Base-by-base conservation (phyloP, 1,140 invertebrate genomes). In the Magallana ariakensis region DNA sequence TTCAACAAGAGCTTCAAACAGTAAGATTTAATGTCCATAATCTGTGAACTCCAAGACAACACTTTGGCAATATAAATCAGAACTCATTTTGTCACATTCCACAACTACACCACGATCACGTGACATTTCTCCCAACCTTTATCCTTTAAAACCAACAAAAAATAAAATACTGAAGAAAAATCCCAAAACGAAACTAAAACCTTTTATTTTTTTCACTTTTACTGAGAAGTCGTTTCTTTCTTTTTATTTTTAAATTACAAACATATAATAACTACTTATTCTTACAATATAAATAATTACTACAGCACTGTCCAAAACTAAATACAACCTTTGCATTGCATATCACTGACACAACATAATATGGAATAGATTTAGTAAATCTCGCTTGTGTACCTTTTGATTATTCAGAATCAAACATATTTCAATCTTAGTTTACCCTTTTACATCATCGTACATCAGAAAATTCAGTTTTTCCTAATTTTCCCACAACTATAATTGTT, bases 241-340 rank as follows among this genome's bases (percentile, higher is more conserved):
- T 46, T 46, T 46, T 46, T 46, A 5, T 46, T 46, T 46, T 46
- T 46, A 46, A 19, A 22, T 11, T 70, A 70, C 6, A 70, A 2
- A 70, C 19, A 70, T 70, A 19, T 46, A 46, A 46, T 2, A 46
- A 46, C 33, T 46, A 26, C 8, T 70, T 22, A 10, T 22, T 70
- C 26, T 19, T 22, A 26, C 7, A 22, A 22, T 70, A 70, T 19
- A 70, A 22, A 70, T 22, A 70, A 70, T 11, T 70, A 11, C 19
- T 70, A 70, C 62, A 70, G 62, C 16, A 70, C 62, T 26, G 62
- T 22, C 5, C 62, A 70, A 70, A 70, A 10, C 10, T 70, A 22
- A 22, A 11, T 70, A 70, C 62, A 70, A 70, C 62, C 62, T 70
- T 70, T 70, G 62, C 62, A 70, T 70, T 70, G n/a, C 19, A 22